Evolutionary conservation across 2,888 invertebrate genomes (phyloP).

Genomic region (Lycocerus yunnanus): DNA sequence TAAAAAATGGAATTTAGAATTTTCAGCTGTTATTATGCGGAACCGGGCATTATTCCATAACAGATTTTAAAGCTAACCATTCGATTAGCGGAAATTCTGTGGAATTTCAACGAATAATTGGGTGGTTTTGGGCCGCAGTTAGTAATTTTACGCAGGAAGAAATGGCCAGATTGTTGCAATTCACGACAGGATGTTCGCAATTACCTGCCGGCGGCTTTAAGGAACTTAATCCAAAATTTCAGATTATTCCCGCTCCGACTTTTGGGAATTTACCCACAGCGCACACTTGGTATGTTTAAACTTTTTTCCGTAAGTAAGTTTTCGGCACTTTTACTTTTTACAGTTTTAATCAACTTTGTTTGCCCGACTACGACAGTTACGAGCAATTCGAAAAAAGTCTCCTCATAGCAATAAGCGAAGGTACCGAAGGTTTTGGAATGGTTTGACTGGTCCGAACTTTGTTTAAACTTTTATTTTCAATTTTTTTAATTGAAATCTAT

Average conservation of each 20-base stretch:
- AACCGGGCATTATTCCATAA: conserved; percentile 88
- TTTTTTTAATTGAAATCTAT: neutral
- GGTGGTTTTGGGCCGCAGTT: conserved; percentile 91
- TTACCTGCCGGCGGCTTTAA: conserved; percentile 88
- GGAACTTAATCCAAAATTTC: conserved; percentile 89
- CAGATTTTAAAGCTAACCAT: conserved; percentile 89
- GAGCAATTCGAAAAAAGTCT: conserved; percentile 91
- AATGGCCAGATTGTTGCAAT: conserved; percentile 90
- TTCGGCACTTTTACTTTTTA: conserved; percentile 41
- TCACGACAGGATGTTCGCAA: conserved; percentile 91
- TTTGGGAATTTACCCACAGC: conserved; percentile 92
- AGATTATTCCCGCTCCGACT: conserved; percentile 87
- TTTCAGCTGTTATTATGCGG: conserved; percentile 87
- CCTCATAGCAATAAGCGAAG: conserved; percentile 91
- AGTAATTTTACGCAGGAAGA: conserved; percentile 89
- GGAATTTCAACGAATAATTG: conserved; percentile 82
- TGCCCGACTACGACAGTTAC: conserved; percentile 93
- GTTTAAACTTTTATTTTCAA: neutral
- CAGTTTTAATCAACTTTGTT: conserved; percentile 93
- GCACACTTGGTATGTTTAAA: conserved; percentile 78
- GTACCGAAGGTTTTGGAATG: conserved; percentile 91
- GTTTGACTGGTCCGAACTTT: conserved; percentile 50
- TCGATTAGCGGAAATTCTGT: conserved; percentile 80
- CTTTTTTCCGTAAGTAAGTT: neutral
- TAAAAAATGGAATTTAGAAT: conserved; percentile 30